Conservation (phyloP, 2,888 invertebrate species). For the Pomacea canaliculata region DNA sequence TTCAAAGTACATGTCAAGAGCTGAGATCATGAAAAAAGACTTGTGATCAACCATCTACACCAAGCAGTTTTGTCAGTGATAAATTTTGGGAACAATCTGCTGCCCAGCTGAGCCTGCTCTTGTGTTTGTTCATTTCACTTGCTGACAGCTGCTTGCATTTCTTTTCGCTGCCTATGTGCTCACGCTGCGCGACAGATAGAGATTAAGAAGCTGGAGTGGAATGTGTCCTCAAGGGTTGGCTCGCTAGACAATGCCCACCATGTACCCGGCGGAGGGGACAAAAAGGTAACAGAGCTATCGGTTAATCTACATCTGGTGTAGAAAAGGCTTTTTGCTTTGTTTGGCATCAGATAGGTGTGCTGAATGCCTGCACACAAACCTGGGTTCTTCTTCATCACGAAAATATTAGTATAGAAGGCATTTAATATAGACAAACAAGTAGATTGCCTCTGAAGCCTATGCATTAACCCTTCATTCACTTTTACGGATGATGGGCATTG, state of each 20-base stretch:
- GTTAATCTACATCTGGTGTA: background rate
- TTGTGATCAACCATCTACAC: no score
- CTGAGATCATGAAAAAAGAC: no score
- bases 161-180: background rate
- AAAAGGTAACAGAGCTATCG: conserved; percentile 28
- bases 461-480: no score
- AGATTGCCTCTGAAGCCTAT: no score
- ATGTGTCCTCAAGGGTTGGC: conserved; percentile 50
- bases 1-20: no score
- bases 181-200: conserved; percentile 14
- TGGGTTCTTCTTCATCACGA: no score
- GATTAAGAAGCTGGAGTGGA: conserved; percentile 33
- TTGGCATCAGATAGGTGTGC: background rate
- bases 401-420: no score
- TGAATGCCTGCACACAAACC: no score
- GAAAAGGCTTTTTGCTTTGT: background rate
- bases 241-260: conserved; percentile 56
- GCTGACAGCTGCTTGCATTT: background rate
- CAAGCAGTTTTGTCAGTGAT: no score
- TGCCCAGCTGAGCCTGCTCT: background rate
- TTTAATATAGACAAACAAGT: no score
- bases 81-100: no score
- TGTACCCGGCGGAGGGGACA: conserved; percentile 49
- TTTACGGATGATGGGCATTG: no score
- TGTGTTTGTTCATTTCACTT: background rate